Evolutionary conservation across 2,113 vertebrate genomes (phyloP), one percentile per base, ranked within the genome.

Genomic region (Corythornis madagascariensis): DNA sequence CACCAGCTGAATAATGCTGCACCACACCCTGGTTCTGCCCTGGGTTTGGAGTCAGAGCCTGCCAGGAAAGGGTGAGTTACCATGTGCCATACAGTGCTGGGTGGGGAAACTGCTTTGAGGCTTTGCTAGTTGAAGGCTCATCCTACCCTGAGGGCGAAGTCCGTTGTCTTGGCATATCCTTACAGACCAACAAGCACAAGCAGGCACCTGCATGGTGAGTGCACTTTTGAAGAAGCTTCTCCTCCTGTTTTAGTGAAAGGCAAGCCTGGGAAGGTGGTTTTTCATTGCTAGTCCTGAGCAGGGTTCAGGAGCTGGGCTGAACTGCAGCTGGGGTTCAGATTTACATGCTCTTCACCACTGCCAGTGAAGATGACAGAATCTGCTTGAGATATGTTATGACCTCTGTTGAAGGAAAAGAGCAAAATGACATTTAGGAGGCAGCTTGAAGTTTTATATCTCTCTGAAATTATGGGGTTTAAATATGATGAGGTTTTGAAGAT

Each of bases 291-390:
- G 24, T 16, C 16, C 26, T 52, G 11, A 50, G 16, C 25, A 45
- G 40, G 5, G 29, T 29, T 75, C n/a, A 48, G 22, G 21, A 24
- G 8, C 35, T 40, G 38, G 11, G 22, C 24, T 72, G 35, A 79
- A 55, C 16, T 0, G 0, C 5, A 10, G 26, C 16, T 79, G 25
- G 5, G 17, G 11, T 47, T 67, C 35, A 70, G 43, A 24, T 7
- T 64, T 59, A 10, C 16, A 1, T 28, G 22, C 1, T 45, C 22
- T 71, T 75, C 11, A 4, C 53, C 17, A 33, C 24, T 4, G 0
- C 13, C 48, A 9, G n/a, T 48, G 29, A 57, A 43, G 26, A 25
- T 19, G 24, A 28, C 16, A 72, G 40, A 82, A 76, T 7, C 16
- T 33, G 9, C 16, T 50, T 47, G 38, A 89, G 87, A 22, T n/a